These are phyloP conservation scores for Mellivora capensis DNA, from an alignment of 2,113 vertebrate genomes.

Conservation along the genomic window DNA sequence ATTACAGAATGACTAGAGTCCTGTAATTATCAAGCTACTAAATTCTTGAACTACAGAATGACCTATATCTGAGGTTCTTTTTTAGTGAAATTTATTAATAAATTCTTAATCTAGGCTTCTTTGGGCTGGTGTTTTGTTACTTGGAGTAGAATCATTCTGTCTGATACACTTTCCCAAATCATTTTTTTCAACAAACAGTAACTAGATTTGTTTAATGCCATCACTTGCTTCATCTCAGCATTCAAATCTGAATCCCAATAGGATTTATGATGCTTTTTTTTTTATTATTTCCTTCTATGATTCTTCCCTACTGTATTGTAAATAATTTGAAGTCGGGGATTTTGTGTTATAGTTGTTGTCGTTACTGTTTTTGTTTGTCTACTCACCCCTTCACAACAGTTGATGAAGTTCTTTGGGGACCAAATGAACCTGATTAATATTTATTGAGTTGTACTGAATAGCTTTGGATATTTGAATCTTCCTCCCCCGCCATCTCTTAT, in stretches of 20 bases:
- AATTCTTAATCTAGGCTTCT: neutral
- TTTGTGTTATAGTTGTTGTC: neutral
- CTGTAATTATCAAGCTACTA: neutral
- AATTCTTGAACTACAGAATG: neutral
- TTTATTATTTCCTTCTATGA: neutral
- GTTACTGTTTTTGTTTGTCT: neutral
- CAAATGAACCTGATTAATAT: conserved; percentile 27
- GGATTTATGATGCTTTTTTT: neutral
- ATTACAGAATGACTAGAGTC: neutral
- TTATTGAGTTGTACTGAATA: conserved; percentile 38
- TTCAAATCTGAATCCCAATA: neutral
- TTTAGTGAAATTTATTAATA: neutral
- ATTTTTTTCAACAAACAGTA: neutral
- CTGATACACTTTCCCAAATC: neutral
- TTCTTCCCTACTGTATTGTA: neutral
- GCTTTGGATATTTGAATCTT: conserved; percentile 50
- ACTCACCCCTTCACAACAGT: neutral
- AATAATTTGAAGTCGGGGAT: neutral
- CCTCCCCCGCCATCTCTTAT: neutral
- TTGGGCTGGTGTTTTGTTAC: neutral
- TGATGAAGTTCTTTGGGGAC: conserved; percentile 13
- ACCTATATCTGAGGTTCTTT: neutral
- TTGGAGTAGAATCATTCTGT: neutral
- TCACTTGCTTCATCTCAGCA: neutral
- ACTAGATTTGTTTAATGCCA: neutral